Percentiles rank a stretch among this genome's conserved stretches.
Conservation (phyloP, 2,113 vertebrate species). For the Pangasianodon gigas region DNA sequence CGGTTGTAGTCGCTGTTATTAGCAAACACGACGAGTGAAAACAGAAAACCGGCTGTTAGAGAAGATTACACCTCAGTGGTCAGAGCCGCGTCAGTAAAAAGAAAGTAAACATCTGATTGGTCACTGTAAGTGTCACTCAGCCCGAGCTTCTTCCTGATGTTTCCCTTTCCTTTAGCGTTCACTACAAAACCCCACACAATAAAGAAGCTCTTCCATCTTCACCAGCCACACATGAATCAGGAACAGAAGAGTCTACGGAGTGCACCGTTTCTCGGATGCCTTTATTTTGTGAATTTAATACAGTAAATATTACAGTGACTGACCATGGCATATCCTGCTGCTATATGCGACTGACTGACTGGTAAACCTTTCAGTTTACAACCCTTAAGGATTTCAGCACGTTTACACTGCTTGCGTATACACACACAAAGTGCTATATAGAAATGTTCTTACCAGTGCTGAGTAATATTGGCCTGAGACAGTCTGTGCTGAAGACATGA, state of each 20-base stretch:
- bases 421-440: not conserved
- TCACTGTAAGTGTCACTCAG: slow-evolving; percentile 37
- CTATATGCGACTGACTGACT: not conserved
- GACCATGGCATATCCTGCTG: not conserved
- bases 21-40: not conserved
- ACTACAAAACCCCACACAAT: slow-evolving; percentile 27
- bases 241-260: not conserved
- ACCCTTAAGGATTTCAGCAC: not conserved
- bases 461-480: not conserved
- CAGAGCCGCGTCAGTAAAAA: not conserved
- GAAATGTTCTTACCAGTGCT: slow-evolving; percentile 27
- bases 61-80: slow-evolving; percentile 55
- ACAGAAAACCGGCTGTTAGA: not conserved
- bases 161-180: not conserved
- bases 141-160: not conserved
- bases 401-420: not conserved
- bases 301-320: not conserved
- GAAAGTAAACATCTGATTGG: slow-evolving; percentile 56
- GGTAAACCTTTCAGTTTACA: not conserved
- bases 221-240: not conserved
- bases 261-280: not conserved
- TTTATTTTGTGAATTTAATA: not conserved
- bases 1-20: not conserved
- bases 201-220: not conserved
- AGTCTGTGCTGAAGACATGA: not conserved